These are phyloP conservation scores for Diadumene lineata DNA, from an alignment of 92 coral and sea anemone species.

Conservation along the genomic window DNA sequence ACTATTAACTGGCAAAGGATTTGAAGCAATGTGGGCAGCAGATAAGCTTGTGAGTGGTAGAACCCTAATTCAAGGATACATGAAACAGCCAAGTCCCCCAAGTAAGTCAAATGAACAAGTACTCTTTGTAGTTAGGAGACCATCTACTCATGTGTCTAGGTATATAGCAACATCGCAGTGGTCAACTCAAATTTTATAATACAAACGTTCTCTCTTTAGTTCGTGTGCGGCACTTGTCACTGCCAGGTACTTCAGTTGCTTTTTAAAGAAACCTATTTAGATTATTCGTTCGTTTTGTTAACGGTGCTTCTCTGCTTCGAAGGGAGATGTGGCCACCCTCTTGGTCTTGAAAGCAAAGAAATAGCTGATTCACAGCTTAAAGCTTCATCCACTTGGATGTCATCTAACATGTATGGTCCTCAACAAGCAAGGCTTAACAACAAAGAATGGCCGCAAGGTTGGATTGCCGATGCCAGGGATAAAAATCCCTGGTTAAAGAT, in stretches of 20 bases:
- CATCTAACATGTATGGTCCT: constrained; percentile 50
- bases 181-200: too few relatives aligned
- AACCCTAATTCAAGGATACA: constrained; percentile 13
- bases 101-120: constrained; percentile 25
- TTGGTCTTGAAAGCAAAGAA: constrained; percentile 53
- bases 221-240: too few relatives aligned
- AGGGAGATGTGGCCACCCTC: constrained; percentile 62
- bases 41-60: constrained; percentile 40
- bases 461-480: constrained; percentile 63
- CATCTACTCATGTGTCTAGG: too few relatives aligned
- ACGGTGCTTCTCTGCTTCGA: too few relatives aligned
- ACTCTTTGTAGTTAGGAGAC: neutral
- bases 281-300: too few relatives aligned
- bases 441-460: constrained; percentile 70
- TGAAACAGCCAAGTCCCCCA: constrained; percentile 46
- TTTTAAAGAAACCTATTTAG: too few relatives aligned
- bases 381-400: constrained; percentile 68
- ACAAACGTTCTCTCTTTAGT: too few relatives aligned
- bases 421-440: constrained; percentile 64
- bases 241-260: too few relatives aligned
- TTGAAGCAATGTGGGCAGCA: constrained; percentile 88
- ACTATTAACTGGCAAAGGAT: constrained; percentile 56
- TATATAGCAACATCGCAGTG: too few relatives aligned
- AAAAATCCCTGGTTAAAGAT: constrained; percentile 67
- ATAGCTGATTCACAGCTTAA: constrained; percentile 54